Conservation (phyloP, 2,888 invertebrate genomes). For the Cordilura impudica region DNA sequence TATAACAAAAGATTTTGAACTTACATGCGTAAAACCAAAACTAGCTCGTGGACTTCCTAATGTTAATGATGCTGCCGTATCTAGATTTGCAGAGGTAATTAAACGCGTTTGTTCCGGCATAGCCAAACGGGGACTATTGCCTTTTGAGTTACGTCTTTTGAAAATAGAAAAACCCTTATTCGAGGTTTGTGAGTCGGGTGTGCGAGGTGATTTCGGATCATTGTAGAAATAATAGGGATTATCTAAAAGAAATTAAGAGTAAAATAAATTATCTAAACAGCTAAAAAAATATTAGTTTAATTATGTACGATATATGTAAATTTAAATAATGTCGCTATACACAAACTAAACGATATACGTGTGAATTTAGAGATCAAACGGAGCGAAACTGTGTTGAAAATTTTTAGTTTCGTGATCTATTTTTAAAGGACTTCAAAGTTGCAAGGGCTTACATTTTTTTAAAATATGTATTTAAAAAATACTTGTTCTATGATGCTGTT, state of each 20-base stretch:
- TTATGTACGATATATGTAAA: too few species aligned
- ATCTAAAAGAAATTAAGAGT: constrained; percentile 67
- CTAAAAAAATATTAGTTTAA: too few species aligned
- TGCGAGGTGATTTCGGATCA: constrained; percentile 76
- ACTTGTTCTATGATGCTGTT: too few species aligned
- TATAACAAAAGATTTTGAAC: constrained; percentile 60
- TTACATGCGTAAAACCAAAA: constrained; percentile 75
- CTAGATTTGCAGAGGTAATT: constrained; percentile 76
- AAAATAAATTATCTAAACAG: not conserved
- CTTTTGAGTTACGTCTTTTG: constrained; percentile 76
- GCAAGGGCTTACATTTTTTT: too few species aligned
- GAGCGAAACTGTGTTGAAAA: too few species aligned
- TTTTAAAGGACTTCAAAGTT: too few species aligned
- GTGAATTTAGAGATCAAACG: too few species aligned
- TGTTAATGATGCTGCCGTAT: constrained; percentile 74
- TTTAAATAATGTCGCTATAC: too few species aligned
- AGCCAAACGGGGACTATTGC: constrained; percentile 73
- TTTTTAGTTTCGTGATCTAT: too few species aligned
- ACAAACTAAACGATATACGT: too few species aligned
- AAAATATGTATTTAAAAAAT: too few species aligned
- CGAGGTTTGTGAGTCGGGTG: constrained; percentile 75
- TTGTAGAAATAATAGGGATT: constrained; percentile 78
- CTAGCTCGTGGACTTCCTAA: constrained; percentile 77
- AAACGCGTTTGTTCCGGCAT: constrained; percentile 74
- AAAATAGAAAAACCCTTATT: constrained; percentile 76